Conservation (phyloP, 2,797 vertebrate species). For the Lateolabrax maculatus region DNA sequence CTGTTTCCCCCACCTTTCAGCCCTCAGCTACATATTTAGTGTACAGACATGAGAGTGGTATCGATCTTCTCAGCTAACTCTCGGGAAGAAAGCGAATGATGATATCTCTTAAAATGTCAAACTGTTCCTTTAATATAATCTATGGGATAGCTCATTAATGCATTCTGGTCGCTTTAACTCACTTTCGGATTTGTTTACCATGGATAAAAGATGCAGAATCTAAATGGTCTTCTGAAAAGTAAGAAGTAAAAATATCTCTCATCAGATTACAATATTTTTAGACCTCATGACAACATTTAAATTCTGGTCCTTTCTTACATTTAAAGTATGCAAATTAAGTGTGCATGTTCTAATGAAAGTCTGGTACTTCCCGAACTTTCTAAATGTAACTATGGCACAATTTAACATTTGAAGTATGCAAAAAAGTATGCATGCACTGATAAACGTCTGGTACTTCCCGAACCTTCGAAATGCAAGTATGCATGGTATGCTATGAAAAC, state of each 20-base stretch:
- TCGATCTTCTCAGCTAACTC: neutral
- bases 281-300: neutral
- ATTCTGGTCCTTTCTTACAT: neutral
- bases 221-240: neutral
- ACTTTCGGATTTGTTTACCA: too few relatives aligned
- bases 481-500: conserved; percentile 31
- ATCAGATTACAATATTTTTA: conserved; percentile 1
- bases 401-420: conserved; percentile 13
- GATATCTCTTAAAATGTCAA: neutral
- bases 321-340: neutral
- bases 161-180: neutral
- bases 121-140: neutral
- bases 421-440: neutral
- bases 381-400: neutral
- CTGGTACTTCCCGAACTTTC: neutral
- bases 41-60: neutral
- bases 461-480: conserved; percentile 21
- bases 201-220: neutral
- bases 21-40: neutral
- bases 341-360: neutral
- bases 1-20: too few relatives aligned
- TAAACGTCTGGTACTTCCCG: conserved; percentile 18
- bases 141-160: neutral
- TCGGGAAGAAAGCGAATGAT: neutral
- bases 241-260: too few relatives aligned